phyloP scores from a whole-genome alignment of 2,888 invertebrate species.

The Cecidostiba fungosa region DNA sequence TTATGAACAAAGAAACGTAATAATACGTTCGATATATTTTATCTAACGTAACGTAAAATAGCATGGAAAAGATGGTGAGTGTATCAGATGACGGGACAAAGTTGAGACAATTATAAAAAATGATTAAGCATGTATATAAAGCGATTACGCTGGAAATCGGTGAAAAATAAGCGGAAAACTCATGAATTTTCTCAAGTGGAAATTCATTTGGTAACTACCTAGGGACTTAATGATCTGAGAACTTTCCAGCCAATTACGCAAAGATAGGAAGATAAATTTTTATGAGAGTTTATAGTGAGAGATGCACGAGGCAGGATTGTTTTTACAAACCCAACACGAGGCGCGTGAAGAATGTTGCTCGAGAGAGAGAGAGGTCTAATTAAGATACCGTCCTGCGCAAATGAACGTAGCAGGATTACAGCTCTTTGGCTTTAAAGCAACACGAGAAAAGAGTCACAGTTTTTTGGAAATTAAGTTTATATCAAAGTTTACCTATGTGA shows the following conservation, averaged over 20 bases:
- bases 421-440: no score
- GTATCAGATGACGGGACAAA: no score
- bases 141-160: constrained; percentile 39
- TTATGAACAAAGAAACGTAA: no score
- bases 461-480: no score
- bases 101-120: neutral
- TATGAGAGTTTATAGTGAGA: constrained; percentile 40
- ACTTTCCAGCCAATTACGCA: constrained; percentile 57
- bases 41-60: no score
- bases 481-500: no score
- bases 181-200: constrained; percentile 50
- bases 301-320: constrained; percentile 20
- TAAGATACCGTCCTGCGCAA: neutral
- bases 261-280: constrained; percentile 56
- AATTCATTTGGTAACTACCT: constrained; percentile 58
- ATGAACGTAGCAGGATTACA: neutral
- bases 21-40: no score
- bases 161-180: constrained; percentile 54
- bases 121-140: neutral
- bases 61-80: no score
- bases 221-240: constrained; percentile 58
- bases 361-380: no score
- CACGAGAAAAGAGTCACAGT: no score
- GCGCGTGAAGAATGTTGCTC: neutral
- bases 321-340: neutral